Conservation (phyloP, 2,113 vertebrate genomes). For the Notiomystis cincta region DNA sequence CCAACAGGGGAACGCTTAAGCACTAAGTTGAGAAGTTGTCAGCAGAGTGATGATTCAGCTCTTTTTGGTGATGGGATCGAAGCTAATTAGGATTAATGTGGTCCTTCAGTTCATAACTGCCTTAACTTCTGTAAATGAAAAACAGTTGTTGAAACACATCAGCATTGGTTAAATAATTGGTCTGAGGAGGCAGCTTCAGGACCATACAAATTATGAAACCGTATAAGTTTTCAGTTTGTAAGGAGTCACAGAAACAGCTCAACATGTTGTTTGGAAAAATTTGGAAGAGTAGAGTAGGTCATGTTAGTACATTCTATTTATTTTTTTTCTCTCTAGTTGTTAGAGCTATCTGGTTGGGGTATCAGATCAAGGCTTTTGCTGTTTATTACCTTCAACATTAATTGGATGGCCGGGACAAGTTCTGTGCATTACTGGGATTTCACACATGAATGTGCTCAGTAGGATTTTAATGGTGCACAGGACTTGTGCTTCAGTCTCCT, state of each 20-base stretch:
- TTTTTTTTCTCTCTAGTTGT: neutral
- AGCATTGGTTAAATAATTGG: neutral
- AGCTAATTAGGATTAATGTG: neutral
- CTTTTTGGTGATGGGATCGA: neutral
- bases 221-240: neutral
- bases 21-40: neutral
- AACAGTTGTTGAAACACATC: neutral
- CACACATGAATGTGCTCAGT: neutral
- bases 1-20: neutral
- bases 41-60: neutral
- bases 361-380: neutral
- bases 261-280: neutral
- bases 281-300: neutral
- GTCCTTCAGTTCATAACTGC: neutral
- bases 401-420: neutral
- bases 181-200: neutral
- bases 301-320: neutral
- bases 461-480: neutral
- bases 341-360: fast-evolving
- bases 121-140: neutral
- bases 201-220: neutral
- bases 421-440: neutral
- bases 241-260: neutral
- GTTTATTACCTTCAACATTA: neutral
- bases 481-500: neutral